These are phyloP conservation scores for Ceratina australensis DNA, from an alignment of 1,140 invertebrate genomes.

Conservation along the genomic window DNA sequence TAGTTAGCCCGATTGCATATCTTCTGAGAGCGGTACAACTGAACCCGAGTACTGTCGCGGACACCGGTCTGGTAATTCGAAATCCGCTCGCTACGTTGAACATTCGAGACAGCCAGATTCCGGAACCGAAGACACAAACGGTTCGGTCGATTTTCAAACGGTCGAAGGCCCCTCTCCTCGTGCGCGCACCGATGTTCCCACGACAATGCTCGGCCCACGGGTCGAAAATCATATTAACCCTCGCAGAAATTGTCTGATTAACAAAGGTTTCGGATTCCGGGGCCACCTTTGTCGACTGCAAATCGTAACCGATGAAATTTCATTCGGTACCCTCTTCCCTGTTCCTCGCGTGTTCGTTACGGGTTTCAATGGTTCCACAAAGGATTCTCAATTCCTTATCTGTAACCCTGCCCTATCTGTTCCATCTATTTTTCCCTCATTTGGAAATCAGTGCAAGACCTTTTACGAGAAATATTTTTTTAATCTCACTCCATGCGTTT, in stretches of 20 bases:
- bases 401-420: slow-evolving; percentile 38
- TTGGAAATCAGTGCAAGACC: too few species aligned
- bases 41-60: background rate
- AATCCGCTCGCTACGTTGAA: background rate
- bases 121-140: slow-evolving; percentile 22
- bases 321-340: too few species aligned
- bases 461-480: too few species aligned
- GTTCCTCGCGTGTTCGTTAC: slow-evolving; percentile 50
- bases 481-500: too few species aligned
- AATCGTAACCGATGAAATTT: slow-evolving; percentile 54
- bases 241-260: slow-evolving; percentile 22
- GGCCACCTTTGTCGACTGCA: background rate
- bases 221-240: slow-evolving; percentile 11
- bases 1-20: too few species aligned
- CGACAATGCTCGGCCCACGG: too few species aligned
- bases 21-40: too few species aligned
- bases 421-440: too few species aligned
- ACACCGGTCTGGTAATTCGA: background rate
- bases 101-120: background rate
- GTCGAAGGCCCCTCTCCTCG: background rate
- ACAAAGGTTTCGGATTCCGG: background rate
- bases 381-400: slow-evolving; percentile 51
- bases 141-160: slow-evolving; percentile 21
- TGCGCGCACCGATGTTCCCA: too few species aligned
- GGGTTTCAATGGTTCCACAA: slow-evolving; percentile 43